Percentiles rank a stretch among this genome's conserved stretches.
These are phyloP conservation scores for Drosophila falleni DNA, from an alignment of 2,888 invertebrate genomes.

Conservation along the genomic window DNA sequence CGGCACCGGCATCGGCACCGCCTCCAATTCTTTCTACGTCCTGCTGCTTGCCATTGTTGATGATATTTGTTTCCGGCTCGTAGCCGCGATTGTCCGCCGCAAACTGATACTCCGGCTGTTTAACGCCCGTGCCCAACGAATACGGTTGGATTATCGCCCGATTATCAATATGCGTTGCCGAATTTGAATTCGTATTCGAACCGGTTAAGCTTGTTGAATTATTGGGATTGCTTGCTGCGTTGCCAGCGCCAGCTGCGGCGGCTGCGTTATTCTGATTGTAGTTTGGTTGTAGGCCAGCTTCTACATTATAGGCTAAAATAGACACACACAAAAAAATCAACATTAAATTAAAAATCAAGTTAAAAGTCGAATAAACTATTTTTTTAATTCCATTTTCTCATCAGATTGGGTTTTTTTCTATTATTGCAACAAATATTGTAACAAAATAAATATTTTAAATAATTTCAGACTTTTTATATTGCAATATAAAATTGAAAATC, in stretches of 20 bases:
- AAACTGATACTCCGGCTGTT: slow-evolving; percentile 82
- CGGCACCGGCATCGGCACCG: slow-evolving; percentile 53
- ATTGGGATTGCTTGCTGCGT: slow-evolving; percentile 86
- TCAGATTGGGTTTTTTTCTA: too few relatives aligned
- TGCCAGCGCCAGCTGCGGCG: slow-evolving; percentile 61
- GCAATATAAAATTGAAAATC: too few relatives aligned
- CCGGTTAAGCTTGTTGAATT: slow-evolving; percentile 51
- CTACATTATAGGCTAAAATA: slow-evolving; percentile 93
- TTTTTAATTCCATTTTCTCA: background rate
- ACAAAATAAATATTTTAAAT: too few relatives aligned
- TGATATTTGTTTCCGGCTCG: slow-evolving; percentile 65
- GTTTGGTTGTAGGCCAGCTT: slow-evolving; percentile 92
- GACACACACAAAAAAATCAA: background rate
- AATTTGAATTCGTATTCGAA: slow-evolving; percentile 34
- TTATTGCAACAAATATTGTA: too few relatives aligned
- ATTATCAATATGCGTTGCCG: slow-evolving; percentile 75
- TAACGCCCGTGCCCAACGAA: slow-evolving; percentile 79
- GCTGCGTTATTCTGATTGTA: slow-evolving; percentile 88
- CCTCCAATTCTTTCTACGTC: slow-evolving; percentile 79
- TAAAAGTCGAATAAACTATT: too few relatives aligned
- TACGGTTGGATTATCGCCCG: slow-evolving; percentile 84
- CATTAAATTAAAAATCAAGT: too few relatives aligned
- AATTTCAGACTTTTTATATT: too few relatives aligned
- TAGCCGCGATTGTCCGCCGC: slow-evolving; percentile 80
- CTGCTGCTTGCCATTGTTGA: slow-evolving; percentile 71